Evolutionary conservation across 2,797 vertebrate species (phyloP), one percentile per base, ranked within the genome.

Genomic region (Melanotaenia maccullochi): DNA sequence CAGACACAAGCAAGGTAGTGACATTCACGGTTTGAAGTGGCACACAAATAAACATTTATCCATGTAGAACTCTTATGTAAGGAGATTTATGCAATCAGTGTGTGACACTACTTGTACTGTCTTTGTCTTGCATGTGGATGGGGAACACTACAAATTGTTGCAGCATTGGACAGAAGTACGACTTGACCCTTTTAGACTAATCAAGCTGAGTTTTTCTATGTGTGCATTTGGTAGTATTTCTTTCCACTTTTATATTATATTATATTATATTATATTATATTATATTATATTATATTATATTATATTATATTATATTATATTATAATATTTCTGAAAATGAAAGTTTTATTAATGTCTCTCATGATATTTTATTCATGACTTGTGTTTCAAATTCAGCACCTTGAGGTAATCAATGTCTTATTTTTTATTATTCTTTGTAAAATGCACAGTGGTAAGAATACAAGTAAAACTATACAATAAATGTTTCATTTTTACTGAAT

Each of bases 71-170:
- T 84, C 51, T 90, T 90, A 81, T 81, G 70, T 84, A 84, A 86
- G 76, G 71, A 75, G 76, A 82, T 87, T 84, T 84, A 90, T 75
- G 79, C 79, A 78, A 83, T 85, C 67, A 51, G 49, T 66, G 76
- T 75, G 52, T 86, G 70, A 72, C 76, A 84, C 82, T 76, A 64
- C 57, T 52, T 78, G 64, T 71, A 65, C 65, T 83, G 78, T 84
- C 86, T 89, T 75, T 90, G 87, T 91, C 69, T 74, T 60, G 62
- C 62, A 54, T 28, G 61, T 72, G 32, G 65, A 71, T 66, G 70
- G 20, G 52, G 47, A 78, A 51, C 30, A 2, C 40, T 73, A 59
- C 42, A 65, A 73, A 76, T 56, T 85, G 71, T 73, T 54, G 70
- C 33, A 3, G 58, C 51, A 76, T 73, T 85, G 78, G 65, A 79